Base-by-base conservation (phyloP, 2,888 invertebrate genomes). In the Drosophila hawaiiensis region DNA sequence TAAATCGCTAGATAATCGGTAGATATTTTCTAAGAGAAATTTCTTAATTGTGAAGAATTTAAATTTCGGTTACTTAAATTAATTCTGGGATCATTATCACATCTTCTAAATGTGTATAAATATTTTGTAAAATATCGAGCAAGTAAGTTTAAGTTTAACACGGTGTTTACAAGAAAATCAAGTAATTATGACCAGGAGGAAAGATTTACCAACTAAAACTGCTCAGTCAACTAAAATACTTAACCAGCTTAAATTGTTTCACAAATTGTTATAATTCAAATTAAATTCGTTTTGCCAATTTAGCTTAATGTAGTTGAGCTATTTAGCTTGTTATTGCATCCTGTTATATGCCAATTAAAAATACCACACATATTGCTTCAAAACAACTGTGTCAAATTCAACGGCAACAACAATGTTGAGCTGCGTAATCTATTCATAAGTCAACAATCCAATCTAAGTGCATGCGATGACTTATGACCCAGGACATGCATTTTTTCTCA, bases 381-480 rank as follows among this genome's bases (percentile, higher is more conserved):
- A 22, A 16, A 61, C 22, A 19, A 49, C 25, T 28, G 4, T 16
- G n/a, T 4, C 41, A 19, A 22, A 43, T 39, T 16, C n/a, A 22
- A 22, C 43, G 37, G 43, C 41, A 41, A 55, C 52, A 53, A 41
- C 41, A 54, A 62, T 33, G 25, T 60, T 39, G 14, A 22, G 60
- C 50, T 68, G 61, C 49, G 74, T 74, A 59, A 69, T 74, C 60
- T 63, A 74, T 69, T 74, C 79, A 79, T 74, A 66, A 63, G 74
- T 37, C 33, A 35, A 9, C 66, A 64, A 56, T 35, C 56, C 65
- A 53, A 76, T 59, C 70, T 10, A 52, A 70, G 39, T 66, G 52
- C 68, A 55, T 28, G 50, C 53, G 50, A 9, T 68, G 81, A 78
- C 81, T 76, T 78, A 80, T 78, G 81, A 80, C 81, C 77, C 81